Evolutionary conservation across 2,888 invertebrate genomes (phyloP).

Genomic region (Neuroscelio doddi): DNA sequence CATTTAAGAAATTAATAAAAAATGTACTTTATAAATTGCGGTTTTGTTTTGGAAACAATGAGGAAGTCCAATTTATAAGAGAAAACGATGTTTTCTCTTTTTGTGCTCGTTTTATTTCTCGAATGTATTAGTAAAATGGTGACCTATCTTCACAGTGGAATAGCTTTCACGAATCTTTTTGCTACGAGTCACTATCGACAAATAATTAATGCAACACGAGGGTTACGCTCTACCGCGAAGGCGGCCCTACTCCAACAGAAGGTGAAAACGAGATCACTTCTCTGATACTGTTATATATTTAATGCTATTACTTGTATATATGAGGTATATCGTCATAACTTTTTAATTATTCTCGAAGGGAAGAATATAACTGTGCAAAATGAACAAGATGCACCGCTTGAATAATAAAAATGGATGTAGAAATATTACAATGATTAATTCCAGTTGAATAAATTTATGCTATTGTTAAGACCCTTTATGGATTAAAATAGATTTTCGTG

Average conservation of each 20-base stretch:
- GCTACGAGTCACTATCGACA: constrained; percentile 35
- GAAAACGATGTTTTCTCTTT: constrained; percentile 12
- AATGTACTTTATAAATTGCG: not conserved
- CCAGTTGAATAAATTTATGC: too few relatives aligned
- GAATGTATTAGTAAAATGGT: not conserved
- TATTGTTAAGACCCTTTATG: too few relatives aligned
- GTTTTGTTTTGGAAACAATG: not conserved
- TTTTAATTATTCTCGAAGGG: too few relatives aligned
- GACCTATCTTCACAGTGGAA: not conserved
- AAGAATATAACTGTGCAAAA: too few relatives aligned
- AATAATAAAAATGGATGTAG: too few relatives aligned
- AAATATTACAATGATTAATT: too few relatives aligned
- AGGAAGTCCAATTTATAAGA: constrained; percentile 1
- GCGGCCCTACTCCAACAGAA: constrained; percentile 29
- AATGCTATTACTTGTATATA: constrained; percentile 30
- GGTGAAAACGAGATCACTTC: constrained; percentile 41
- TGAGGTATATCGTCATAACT: too few relatives aligned
- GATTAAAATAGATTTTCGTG: too few relatives aligned
- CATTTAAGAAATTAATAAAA: too few relatives aligned
- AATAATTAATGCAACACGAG: constrained; percentile 46
- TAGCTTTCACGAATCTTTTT: constrained; percentile 38
- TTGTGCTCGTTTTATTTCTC: constrained; percentile 1
- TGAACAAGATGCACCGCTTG: too few relatives aligned
- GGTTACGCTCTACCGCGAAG: constrained; percentile 27
- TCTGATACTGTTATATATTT: constrained; percentile 27